Evolutionary conservation across 2,113 vertebrate species (phyloP), one percentile per base, ranked within the genome.

Genomic region (Glareola pratincola): DNA sequence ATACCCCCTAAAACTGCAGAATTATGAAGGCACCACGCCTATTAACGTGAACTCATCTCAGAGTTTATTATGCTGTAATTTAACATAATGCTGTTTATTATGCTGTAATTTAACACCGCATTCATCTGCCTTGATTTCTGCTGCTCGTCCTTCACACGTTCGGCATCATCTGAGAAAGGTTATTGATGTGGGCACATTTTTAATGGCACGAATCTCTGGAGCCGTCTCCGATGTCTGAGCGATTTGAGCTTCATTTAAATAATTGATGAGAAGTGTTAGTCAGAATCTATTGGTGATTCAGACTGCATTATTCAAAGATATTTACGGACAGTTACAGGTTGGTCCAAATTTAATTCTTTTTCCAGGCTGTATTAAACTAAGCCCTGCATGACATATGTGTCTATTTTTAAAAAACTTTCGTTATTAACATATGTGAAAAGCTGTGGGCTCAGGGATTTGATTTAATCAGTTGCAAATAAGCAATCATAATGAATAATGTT

Each of bases 221-320:
- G 98, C 77, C 87, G 10, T 98, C 98, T 98, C 97, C 15, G 2
- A 82, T 97, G 88, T 92, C 98, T 97, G 83, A 83, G 97, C 93
- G 94, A 95, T 95, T 93, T 66, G 92, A 94, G 78, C 91, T 96
- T 75, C 83, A 27, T 97, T 98, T 99, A 97, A 99, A 99, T 99
- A 97, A 99, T 99, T 96, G 82, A 98, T 96, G 88, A 94, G 68
- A 57, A 96, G 64, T 36, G 50, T 96, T 94, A 97, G 91, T 93
- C 94, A 92, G 92, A 79, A 89, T 74, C 63, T 71, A 39, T 82
- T 77, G 90, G 88, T 94, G 96, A 94, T 82, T 53, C 57, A 97
- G 85, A 51, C 94, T 94, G 89, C 86, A 82, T 91, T 93, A 80
- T 95, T 95, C 85, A 92, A 93, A 76, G 36, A 13, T 94, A 89